Evolutionary conservation across 30 jellyfish, hydroid and myxozoan genomes (phyloP).

Genomic region (Morbakka virulenta): DNA sequence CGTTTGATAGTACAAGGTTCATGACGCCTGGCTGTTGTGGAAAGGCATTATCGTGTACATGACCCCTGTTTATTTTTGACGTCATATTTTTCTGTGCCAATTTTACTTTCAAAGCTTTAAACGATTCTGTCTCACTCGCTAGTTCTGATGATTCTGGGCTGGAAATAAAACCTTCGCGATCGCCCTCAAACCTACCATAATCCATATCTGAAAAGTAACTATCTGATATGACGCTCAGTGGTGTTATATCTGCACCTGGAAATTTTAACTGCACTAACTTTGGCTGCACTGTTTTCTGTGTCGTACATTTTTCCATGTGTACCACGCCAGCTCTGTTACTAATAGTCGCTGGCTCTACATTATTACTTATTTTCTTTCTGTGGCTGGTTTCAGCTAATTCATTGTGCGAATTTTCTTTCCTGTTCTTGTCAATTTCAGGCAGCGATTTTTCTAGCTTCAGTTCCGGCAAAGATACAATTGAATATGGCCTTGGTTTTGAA

Average conservation of each 20-base stretch:
- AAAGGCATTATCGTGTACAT: neutral
- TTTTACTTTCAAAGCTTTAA: neutral
- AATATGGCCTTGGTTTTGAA: conserved; percentile 64
- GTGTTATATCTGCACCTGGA: neutral
- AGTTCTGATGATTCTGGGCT: neutral
- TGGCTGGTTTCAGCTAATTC: neutral
- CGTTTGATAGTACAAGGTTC: neutral
- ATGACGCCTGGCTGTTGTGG: neutral
- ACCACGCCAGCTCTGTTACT: neutral
- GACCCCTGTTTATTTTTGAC: neutral
- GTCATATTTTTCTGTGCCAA: neutral
- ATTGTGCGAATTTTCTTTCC: neutral
- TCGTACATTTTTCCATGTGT: too few relatives aligned
- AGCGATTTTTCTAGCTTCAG: neutral
- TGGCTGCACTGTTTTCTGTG: neutral
- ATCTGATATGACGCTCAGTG: too few relatives aligned
- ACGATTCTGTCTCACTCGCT: neutral
- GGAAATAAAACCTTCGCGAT: neutral
- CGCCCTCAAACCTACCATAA: neutral
- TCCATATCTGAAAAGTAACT: neutral
- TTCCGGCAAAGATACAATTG: conserved; percentile 57
- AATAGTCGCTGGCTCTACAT: neutral
- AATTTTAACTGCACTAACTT: neutral
- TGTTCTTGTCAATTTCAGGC: neutral
- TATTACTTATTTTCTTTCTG: neutral